Conservation (phyloP, 35 echinoderm and acorn worm genomes). For the Chiridota heheva region DNA sequence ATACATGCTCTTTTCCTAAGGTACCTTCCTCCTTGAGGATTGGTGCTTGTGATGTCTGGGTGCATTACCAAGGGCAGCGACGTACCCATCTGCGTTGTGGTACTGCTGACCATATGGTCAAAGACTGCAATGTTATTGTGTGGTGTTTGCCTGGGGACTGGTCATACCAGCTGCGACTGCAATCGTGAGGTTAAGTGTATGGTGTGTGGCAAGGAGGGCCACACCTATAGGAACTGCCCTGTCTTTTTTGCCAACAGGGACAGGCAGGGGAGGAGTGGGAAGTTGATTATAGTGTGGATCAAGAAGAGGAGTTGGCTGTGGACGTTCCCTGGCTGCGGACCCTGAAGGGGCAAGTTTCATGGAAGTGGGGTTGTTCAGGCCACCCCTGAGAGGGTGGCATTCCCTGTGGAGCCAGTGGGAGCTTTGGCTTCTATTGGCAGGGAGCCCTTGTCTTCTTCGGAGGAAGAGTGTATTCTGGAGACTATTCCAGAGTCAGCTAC, state of each 20-base stretch:
- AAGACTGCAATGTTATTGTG: constrained; percentile 27
- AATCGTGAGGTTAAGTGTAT: constrained; percentile 16
- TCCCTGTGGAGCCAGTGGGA: neutral
- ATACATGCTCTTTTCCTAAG: too few species aligned
- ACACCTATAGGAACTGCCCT: constrained; percentile 22
- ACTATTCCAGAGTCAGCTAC: too few species aligned
- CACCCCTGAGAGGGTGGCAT: neutral
- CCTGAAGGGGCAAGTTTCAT: neutral
- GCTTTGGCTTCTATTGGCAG: neutral
- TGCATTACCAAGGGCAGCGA: constrained; percentile 30
- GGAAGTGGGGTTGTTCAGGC: neutral
- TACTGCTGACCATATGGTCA: neutral
- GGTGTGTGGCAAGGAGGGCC: constrained; percentile 16
- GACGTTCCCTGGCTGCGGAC: neutral
- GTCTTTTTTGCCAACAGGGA: constrained; percentile 23
- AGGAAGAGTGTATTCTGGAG: too few species aligned
- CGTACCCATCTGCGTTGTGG: constrained; percentile 44
- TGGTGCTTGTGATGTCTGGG: constrained; percentile 19
- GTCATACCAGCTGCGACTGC: constrained; percentile 20
- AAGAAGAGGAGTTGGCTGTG: neutral
- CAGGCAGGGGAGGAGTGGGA: neutral
- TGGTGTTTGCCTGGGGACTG: neutral
- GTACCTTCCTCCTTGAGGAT: constrained; percentile 3
- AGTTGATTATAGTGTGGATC: neutral
- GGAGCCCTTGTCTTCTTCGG: neutral